These are phyloP conservation scores for Ptyas mucosa DNA, from an alignment of 2,113 vertebrate species.

Conservation along the genomic window DNA sequence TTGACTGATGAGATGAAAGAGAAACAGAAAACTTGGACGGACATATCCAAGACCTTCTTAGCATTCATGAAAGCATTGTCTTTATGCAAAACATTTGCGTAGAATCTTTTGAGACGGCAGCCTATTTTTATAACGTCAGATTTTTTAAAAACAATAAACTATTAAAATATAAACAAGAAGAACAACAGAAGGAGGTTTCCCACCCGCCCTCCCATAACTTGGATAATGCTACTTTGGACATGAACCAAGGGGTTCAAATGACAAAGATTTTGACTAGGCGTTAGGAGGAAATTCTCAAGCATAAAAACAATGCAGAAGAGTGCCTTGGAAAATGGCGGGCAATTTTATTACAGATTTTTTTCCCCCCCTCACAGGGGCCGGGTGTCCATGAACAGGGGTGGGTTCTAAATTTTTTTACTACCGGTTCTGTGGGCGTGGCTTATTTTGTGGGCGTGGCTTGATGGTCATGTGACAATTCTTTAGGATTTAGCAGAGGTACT, in stretches of 20 bases:
- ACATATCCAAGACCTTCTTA: neutral
- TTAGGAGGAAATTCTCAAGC: neutral
- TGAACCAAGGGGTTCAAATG: neutral
- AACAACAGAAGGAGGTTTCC: neutral
- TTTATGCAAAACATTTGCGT: neutral
- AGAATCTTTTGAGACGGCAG: neutral
- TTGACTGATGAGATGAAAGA: neutral
- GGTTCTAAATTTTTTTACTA: too few relatives aligned
- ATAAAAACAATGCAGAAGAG: neutral
- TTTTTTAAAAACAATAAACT: neutral
- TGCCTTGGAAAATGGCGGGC: neutral
- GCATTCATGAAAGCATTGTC: neutral
- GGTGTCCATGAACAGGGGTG: neutral
- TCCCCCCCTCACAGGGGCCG: accelerated
- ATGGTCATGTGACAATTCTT: too few relatives aligned
- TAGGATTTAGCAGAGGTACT: too few relatives aligned
- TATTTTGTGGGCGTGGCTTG: too few relatives aligned
- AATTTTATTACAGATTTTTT: neutral
- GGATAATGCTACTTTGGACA: neutral
- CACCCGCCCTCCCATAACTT: too few relatives aligned
- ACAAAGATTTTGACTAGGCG: neutral
- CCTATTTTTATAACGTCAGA: neutral
- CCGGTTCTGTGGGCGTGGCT: too few relatives aligned
- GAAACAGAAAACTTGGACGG: neutral
- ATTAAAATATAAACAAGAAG: neutral